Evolutionary conservation across 2,113 vertebrate species (phyloP).

Genomic region (Caracal caracal): DNA sequence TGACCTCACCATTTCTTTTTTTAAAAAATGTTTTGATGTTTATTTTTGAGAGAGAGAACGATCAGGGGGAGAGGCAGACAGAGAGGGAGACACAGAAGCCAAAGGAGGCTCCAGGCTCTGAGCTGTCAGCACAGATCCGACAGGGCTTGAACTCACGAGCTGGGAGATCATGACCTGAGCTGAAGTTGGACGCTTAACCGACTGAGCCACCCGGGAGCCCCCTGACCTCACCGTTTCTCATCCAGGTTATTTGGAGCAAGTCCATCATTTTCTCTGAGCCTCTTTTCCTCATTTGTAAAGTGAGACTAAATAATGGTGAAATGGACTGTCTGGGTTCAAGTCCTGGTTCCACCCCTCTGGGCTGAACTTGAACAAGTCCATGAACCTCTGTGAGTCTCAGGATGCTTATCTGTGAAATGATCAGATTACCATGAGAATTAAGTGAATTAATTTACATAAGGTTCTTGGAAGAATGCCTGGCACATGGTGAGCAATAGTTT

Average conservation of each 20-base stretch:
- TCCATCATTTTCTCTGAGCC: not conserved
- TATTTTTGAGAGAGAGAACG: too few species aligned
- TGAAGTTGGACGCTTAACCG: too few species aligned
- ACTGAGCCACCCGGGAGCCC: not conserved
- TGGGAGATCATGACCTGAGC: too few species aligned
- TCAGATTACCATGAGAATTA: not conserved
- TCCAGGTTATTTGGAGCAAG: not conserved
- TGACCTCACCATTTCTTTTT: not conserved
- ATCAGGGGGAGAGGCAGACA: too few species aligned
- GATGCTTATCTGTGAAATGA: not conserved
- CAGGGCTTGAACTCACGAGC: too few species aligned
- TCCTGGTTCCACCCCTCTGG: not conserved
- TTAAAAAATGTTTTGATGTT: too few species aligned
- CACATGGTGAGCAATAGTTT: too few species aligned
- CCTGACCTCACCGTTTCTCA: not conserved
- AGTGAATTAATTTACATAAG: not conserved
- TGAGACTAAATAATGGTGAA: not conserved
- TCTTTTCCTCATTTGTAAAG: not conserved
- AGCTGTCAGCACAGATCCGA: too few species aligned
- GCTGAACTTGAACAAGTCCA: not conserved
- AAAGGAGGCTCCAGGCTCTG: too few species aligned
- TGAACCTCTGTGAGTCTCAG: not conserved
- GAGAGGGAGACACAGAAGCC: too few species aligned
- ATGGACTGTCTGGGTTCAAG: not conserved
- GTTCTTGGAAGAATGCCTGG: not conserved